These are phyloP conservation scores for Oncopodura yosiiana DNA, from an alignment of 1,140 invertebrate genomes.

Conservation along the genomic window DNA sequence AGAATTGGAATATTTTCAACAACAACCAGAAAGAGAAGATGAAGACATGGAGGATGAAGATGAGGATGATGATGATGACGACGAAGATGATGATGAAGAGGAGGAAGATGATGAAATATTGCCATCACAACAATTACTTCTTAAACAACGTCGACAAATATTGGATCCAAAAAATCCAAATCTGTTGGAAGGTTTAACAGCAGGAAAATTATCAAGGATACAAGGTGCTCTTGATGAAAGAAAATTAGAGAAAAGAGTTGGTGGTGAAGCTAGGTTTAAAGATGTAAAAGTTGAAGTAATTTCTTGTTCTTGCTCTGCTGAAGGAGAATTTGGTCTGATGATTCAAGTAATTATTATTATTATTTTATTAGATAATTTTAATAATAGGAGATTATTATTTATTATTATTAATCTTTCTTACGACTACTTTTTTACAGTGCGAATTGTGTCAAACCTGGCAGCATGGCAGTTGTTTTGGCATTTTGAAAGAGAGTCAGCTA, in stretches of 20 bases:
- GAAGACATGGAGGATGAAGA: too few species aligned
- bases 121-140: too few species aligned
- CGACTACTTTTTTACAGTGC: slow-evolving; percentile 61
- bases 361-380: neutral
- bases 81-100: too few species aligned
- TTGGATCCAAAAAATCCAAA: neutral
- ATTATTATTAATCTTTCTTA: slow-evolving; percentile 10
- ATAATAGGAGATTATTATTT: too few species aligned
- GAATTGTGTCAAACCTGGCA: slow-evolving; percentile 91
- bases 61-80: too few species aligned
- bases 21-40: too few species aligned
- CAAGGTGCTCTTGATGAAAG: neutral
- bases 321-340: slow-evolving; percentile 87
- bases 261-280: slow-evolving; percentile 39
- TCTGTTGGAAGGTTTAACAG: slow-evolving; percentile 2
- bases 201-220: slow-evolving; percentile 1
- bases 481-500: slow-evolving; percentile 66
- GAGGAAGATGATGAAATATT: too few species aligned
- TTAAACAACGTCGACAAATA: too few species aligned
- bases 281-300: slow-evolving; percentile 59
- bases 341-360: slow-evolving; percentile 47
- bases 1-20: too few species aligned
- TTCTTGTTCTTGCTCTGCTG: slow-evolving; percentile 69
- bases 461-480: slow-evolving; percentile 77
- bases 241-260: neutral